These are phyloP conservation scores for Heliconius sara DNA, from an alignment of 2,888 invertebrate species.

Conservation along the genomic window DNA sequence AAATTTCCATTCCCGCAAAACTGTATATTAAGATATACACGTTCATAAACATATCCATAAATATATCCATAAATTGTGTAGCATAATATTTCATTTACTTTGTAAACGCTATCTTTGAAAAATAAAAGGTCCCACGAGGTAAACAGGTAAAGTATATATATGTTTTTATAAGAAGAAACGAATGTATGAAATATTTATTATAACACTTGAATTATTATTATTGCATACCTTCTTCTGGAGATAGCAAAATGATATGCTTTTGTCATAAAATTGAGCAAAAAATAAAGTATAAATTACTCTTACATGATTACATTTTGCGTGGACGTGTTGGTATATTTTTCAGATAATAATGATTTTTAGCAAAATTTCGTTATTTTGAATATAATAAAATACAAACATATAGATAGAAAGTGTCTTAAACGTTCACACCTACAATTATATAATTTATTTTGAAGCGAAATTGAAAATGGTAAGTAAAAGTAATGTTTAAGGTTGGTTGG, in stretches of 20 bases:
- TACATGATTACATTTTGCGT: no score
- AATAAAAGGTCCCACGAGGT: constrained; percentile 17
- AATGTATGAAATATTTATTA: constrained; percentile 12
- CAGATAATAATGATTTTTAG: no score
- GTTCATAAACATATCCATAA: neutral
- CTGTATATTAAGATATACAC: neutral
- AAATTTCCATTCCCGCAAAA: neutral
- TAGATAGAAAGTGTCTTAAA: neutral
- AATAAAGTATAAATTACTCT: neutral
- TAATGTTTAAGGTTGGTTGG: no score
- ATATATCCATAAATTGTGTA: constrained; percentile 8
- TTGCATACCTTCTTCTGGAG: neutral
- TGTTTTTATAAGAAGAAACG: constrained; percentile 16
- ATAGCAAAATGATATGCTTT: neutral
- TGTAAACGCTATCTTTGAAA: constrained; percentile 14
- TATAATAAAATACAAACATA: no score
- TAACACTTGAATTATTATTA: neutral
- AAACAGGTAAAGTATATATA: constrained; percentile 1
- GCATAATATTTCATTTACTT: constrained; percentile 15
- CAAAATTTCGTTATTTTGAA: no score
- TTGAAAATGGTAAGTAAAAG: neutral
- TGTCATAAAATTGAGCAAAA: neutral
- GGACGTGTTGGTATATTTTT: no score
- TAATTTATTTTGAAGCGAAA: neutral
- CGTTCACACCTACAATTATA: neutral